Percentiles rank a stretch among this genome's conserved stretches.
phyloP scores from a whole-genome alignment of 2,797 vertebrate species.

The Pogoniulus pusillus region DNA sequence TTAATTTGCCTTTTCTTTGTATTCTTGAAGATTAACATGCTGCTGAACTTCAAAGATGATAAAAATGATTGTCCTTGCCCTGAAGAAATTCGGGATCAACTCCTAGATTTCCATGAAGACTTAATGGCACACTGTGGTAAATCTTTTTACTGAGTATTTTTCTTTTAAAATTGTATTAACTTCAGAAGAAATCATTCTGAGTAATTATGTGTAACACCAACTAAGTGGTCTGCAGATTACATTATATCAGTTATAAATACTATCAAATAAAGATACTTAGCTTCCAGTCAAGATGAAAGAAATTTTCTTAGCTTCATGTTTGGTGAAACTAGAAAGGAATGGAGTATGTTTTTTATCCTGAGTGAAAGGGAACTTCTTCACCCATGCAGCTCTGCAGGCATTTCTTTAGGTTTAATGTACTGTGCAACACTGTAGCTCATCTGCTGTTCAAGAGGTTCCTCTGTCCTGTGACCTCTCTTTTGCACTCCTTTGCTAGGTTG shows the following conservation, averaged over 20 bases:
- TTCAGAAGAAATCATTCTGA: background rate
- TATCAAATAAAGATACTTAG: background rate
- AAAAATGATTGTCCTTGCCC: conserved; percentile 95
- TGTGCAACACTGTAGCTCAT: background rate
- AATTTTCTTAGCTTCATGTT: background rate
- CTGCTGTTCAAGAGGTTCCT: background rate
- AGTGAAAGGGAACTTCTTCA: background rate
- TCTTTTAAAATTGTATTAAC: background rate
- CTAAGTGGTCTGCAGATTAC: background rate
- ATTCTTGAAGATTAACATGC: conserved; percentile 90
- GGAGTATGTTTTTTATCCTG: background rate
- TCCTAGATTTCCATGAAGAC: conserved; percentile 94
- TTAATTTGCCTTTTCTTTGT: background rate
- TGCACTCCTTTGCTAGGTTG: background rate
- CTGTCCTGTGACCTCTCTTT: background rate
- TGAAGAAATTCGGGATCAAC: conserved; percentile 88
- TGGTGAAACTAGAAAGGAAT: background rate
- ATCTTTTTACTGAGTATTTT: background rate
- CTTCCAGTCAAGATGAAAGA: background rate
- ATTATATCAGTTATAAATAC: background rate
- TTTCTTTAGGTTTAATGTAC: background rate
- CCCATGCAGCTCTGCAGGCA: background rate
- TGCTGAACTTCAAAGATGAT: conserved; percentile 94
- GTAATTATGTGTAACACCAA: background rate
- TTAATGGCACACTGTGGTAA: conserved; percentile 95